Percentiles rank a stretch among this genome's conserved stretches.
Evolutionary conservation across 2,888 invertebrate genomes (phyloP).

Genomic region (Cosmorhoe ocellata): DNA sequence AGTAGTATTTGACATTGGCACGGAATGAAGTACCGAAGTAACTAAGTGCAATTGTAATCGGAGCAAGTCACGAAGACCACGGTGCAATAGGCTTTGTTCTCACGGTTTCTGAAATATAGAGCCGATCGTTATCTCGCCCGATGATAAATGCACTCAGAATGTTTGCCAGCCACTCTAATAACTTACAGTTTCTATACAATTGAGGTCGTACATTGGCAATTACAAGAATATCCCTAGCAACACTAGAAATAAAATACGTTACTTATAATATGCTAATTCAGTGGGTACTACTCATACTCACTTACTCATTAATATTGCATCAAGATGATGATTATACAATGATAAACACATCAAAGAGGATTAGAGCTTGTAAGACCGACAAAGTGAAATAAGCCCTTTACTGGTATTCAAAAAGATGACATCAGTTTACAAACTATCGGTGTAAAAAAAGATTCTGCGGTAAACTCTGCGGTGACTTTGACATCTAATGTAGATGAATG

Average conservation of each 20-base stretch:
- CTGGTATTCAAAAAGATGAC: conserved; percentile 40
- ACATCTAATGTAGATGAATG: conserved; percentile 42
- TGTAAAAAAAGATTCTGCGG: conserved; percentile 40
- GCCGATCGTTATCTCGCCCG: conserved; percentile 60
- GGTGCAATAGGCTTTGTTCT: conserved; percentile 53
- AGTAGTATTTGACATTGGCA: conserved; percentile 32
- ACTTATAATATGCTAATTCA: too few relatives aligned
- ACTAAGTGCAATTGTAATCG: conserved; percentile 23
- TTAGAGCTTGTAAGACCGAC: conserved; percentile 17
- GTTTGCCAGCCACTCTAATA: conserved; percentile 21
- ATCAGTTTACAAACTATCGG: conserved; percentile 35
- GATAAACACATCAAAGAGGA: too few relatives aligned
- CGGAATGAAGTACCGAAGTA: too few relatives aligned
- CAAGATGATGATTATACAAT: too few relatives aligned
- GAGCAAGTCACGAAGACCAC: conserved; percentile 61
- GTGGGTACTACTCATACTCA: too few relatives aligned
- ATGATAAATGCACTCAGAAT: conserved; percentile 61
- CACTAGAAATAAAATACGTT: too few relatives aligned
- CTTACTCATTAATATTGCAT: too few relatives aligned
- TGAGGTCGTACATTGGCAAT: neutral
- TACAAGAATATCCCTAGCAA: too few relatives aligned
- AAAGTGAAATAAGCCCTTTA: conserved; percentile 19
- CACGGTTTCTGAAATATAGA: conserved; percentile 67
- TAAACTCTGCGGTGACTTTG: conserved; percentile 37
- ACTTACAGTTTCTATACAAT: conserved; percentile 24